Conservation (phyloP, 2,113 vertebrate species). For the Halichoerus grypus region DNA sequence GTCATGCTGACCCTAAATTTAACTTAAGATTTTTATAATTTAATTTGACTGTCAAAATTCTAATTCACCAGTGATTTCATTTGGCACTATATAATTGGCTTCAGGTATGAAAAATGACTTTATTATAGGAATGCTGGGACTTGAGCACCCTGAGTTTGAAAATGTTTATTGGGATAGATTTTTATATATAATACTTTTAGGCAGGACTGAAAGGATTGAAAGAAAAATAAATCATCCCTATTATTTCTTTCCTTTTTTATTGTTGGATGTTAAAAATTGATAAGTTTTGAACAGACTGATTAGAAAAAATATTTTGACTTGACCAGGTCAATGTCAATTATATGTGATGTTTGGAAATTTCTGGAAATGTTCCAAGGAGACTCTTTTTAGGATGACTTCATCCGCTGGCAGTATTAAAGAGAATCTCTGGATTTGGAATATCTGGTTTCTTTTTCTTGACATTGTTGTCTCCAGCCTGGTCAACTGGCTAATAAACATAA, state of each 20-base stretch:
- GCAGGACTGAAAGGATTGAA: not conserved
- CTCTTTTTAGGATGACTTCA: not conserved
- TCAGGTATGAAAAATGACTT: not conserved
- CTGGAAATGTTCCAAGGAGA: not conserved
- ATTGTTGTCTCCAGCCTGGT: not conserved
- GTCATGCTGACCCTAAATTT: not conserved
- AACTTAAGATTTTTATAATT: conserved; percentile 15
- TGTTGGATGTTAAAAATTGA: not conserved
- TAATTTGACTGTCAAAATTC: not conserved
- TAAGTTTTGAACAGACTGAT: not conserved
- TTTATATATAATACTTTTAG: not conserved
- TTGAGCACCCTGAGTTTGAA: not conserved
- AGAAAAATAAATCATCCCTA: not conserved
- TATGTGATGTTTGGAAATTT: not conserved
- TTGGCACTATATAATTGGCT: not conserved
- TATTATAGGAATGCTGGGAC: not conserved
- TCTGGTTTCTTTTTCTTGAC: not conserved
- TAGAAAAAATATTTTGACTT: not conserved
- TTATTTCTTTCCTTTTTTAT: not conserved
- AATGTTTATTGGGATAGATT: not conserved
- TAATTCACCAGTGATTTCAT: not conserved
- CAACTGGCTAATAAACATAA: not conserved
- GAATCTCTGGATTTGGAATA: not conserved
- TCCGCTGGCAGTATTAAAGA: not conserved
- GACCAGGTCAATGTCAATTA: not conserved